phyloP scores from a whole-genome alignment of 1,140 invertebrate genomes.

The Rhagoletis zephyria region DNA sequence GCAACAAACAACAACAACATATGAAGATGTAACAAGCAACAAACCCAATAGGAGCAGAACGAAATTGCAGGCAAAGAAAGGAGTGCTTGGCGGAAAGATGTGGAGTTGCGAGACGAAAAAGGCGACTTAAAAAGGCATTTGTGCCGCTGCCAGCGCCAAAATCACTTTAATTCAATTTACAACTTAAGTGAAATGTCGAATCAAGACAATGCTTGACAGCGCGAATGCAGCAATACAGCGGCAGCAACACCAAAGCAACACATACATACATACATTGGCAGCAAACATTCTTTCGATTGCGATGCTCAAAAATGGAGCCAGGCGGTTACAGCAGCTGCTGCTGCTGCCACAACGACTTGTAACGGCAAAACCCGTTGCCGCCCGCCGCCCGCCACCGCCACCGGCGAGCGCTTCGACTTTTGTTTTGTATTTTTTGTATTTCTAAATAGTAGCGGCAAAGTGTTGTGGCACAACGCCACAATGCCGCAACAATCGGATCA shows the following conservation, averaged over 20 bases:
- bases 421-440: conserved; percentile 15
- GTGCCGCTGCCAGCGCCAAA: conserved; percentile 58
- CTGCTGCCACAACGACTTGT: not conserved
- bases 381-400: not conserved
- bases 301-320: conserved; percentile 12
- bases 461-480: conserved; percentile 29
- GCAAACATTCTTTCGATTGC: not conserved
- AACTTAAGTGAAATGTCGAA: conserved; percentile 62
- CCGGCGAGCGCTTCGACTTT: not conserved
- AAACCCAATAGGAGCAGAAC: not conserved
- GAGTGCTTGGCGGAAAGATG: conserved; percentile 2
- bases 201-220: conserved; percentile 51
- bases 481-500: not conserved
- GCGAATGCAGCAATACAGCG: not conserved
- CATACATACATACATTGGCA: not conserved
- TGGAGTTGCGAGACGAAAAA: conserved; percentile 22
- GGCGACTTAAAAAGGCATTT: conserved; percentile 15
- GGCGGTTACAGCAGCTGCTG: too few species aligned
- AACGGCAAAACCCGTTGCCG: not conserved
- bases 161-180: conserved; percentile 72
- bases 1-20: conserved; percentile 6
- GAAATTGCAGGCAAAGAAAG: not conserved
- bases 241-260: conserved; percentile 18
- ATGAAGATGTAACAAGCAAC: not conserved
- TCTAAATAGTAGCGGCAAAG: not conserved